These are phyloP conservation scores for Antidorcas marsupialis DNA, from an alignment of 2,113 vertebrate genomes.

Conservation along the genomic window DNA sequence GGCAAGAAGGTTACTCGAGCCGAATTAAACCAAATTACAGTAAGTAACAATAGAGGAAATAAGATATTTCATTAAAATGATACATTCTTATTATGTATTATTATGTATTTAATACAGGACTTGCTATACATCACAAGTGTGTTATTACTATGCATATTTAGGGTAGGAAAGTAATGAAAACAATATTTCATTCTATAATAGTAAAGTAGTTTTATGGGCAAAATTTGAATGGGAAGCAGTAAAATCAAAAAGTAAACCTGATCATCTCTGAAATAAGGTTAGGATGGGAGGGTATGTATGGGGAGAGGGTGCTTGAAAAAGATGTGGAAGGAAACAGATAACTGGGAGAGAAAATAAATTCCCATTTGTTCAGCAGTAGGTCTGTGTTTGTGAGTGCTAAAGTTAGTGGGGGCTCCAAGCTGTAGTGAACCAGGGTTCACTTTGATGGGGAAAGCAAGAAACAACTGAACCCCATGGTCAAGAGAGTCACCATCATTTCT, in stretches of 20 bases:
- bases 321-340: neutral
- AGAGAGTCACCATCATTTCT: neutral
- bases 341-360: neutral
- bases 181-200: slow-evolving; percentile 61
- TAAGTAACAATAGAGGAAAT: slow-evolving; percentile 56
- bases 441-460: neutral
- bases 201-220: slow-evolving; percentile 43
- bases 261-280: slow-evolving; percentile 37
- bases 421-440: neutral
- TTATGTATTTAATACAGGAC: slow-evolving; percentile 35
- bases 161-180: slow-evolving; percentile 65
- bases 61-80: slow-evolving; percentile 69
- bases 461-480: neutral
- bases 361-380: neutral
- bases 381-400: neutral
- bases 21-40: slow-evolving; percentile 57
- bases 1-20: slow-evolving; percentile 51
- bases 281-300: neutral
- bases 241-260: slow-evolving; percentile 48
- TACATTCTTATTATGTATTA: slow-evolving; percentile 51
- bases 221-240: slow-evolving; percentile 48
- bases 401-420: neutral
- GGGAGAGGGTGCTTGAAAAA: neutral
- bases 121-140: slow-evolving; percentile 49
- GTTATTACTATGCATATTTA: slow-evolving; percentile 54